These are phyloP conservation scores for Euura lappo DNA, from an alignment of 1,140 invertebrate species.

Conservation along the genomic window DNA sequence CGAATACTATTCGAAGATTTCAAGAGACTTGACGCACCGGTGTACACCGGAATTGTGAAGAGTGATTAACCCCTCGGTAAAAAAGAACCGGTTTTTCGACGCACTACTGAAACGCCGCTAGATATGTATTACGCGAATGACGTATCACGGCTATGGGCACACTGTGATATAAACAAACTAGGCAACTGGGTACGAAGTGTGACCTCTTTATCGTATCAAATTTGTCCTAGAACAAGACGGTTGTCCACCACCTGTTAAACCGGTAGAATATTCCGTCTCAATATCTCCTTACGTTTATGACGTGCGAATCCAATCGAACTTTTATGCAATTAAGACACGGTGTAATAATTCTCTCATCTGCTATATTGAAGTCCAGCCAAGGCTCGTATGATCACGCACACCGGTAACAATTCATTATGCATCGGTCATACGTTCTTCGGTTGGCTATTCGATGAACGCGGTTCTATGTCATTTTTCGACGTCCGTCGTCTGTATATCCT, in stretches of 20 bases:
- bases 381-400: no score
- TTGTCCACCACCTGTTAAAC: constrained; percentile 22
- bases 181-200: background rate
- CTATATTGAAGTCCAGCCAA: no score
- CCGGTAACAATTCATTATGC: background rate
- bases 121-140: background rate
- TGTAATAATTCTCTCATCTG: no score
- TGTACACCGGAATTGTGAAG: no score
- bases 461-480: constrained; percentile 16
- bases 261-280: background rate
- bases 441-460: constrained; percentile 26
- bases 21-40: no score
- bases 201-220: background rate
- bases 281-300: no score
- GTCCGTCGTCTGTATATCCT: background rate
- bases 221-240: background rate
- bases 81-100: no score
- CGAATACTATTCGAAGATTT: no score
- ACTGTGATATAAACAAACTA: background rate
- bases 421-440: constrained; percentile 7
- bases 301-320: no score
- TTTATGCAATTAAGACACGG: no score
- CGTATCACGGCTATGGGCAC: background rate
- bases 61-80: no score
- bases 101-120: no score